Conservation (phyloP, 2,113 vertebrate species). For the Ploceus nigricollis region DNA sequence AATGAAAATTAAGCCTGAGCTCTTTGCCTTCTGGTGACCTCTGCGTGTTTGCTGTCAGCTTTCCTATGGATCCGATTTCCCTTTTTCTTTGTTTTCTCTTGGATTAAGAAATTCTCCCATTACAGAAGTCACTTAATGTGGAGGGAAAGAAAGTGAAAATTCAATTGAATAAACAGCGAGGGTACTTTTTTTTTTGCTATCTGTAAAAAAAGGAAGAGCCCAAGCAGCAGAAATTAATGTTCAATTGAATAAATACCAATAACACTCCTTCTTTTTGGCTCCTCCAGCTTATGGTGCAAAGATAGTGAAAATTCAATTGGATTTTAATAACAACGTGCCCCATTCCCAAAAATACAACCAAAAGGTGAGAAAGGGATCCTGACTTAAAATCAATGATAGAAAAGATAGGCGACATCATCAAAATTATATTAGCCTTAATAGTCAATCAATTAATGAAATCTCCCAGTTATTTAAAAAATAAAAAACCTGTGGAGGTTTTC, state of each 20-base stretch:
- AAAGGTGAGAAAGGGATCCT: slow-evolving; percentile 1
- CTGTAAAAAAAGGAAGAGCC: neutral
- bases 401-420: slow-evolving; percentile 70
- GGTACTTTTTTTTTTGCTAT: neutral
- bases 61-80: neutral
- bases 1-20: neutral
- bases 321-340: slow-evolving; percentile 23
- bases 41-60: neutral
- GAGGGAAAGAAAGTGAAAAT: slow-evolving; percentile 37
- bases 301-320: slow-evolving; percentile 50
- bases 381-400: slow-evolving; percentile 66
- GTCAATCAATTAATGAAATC: slow-evolving; percentile 67
- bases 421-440: slow-evolving; percentile 69
- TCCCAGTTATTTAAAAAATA: slow-evolving; percentile 43
- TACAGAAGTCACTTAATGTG: neutral
- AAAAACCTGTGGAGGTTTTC: neutral
- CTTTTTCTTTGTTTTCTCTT: neutral
- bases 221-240: neutral
- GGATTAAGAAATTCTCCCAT: slow-evolving; percentile 25
- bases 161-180: neutral
- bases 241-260: slow-evolving; percentile 33
- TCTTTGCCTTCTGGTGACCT: neutral
- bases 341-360: slow-evolving; percentile 49
- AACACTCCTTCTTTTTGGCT: slow-evolving; percentile 24
- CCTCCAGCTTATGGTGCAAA: slow-evolving; percentile 6